Base-by-base conservation (phyloP, 2,888 invertebrate species). In the Leptura quadrifasciata region DNA sequence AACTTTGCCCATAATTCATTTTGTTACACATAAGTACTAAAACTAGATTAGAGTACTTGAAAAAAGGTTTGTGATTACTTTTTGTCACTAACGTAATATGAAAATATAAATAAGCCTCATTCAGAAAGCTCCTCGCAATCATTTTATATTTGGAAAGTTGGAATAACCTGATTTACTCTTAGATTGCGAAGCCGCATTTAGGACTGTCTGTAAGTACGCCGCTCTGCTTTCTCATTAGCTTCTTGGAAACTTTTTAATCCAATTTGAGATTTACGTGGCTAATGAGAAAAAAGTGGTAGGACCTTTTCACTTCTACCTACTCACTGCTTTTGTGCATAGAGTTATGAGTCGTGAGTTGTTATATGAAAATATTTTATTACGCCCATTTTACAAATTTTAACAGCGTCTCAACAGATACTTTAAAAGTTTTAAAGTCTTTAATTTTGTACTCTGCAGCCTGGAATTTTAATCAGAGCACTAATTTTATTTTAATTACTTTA, bases 221-320 rank as follows among this genome's bases (percentile, higher is more conserved):
- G 75, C 60, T 58, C 67, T 71, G 75, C 69, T 76, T 73, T 75
- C 80, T 80, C 76, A 79, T 80, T 79, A 80, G 77, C 65, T 47
- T 60, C 69, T 72, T 70, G 67, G 31, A 69, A 77, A 81, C 78
- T 80, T 81, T 79, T 81, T 79, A 81, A 81, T 78, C 79, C 74
- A 79, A 79, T 81, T 81, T 79, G 68, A 75, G 78, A 75, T 79
- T 80, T 69, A 73, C 71, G 70, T 72, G 60, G 75, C 73, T 81
- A 78, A 79, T 81, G 81, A 81, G 76, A 81, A 81, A 81, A 78
- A 76, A 78, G 76, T 75, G 77, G 76, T 74, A 55, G 75, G 70
- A 75, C 71, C 76, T 76, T 76, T 79, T 78, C 75, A 77, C 72
- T 79, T 74, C 21, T 61, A 72, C 27, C 54, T 60, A 63, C 73